Conservation (phyloP, 2,113 vertebrate genomes). For the Phasianus colchicus region DNA sequence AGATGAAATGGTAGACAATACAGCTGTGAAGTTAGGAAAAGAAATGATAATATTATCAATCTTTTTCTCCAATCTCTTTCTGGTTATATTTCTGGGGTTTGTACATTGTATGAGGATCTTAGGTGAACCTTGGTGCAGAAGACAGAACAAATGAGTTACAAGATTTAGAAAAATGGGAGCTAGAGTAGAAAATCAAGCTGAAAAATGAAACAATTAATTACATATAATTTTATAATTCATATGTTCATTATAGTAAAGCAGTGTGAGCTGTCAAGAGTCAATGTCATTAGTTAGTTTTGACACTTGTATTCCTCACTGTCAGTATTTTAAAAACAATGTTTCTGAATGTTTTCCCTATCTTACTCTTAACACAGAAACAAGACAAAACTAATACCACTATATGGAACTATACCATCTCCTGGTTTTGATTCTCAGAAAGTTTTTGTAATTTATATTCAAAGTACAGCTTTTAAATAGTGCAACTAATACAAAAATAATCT, state of each 20-base stretch:
- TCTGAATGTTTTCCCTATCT: background rate
- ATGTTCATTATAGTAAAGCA: background rate
- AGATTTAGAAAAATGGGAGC: background rate
- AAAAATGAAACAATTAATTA: background rate
- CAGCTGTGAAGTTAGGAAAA: background rate
- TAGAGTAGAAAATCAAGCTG: background rate
- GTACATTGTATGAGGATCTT: accelerated
- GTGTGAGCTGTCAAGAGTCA: background rate
- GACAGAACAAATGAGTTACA: background rate
- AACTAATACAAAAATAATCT: background rate
- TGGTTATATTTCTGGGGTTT: background rate
- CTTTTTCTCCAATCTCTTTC: background rate
- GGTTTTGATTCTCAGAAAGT: background rate
- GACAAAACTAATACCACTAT: background rate
- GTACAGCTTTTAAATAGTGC: background rate
- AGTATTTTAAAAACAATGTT: background rate
- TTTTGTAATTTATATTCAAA: background rate
- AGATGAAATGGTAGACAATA: background rate
- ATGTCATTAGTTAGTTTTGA: background rate
- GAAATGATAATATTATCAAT: background rate
- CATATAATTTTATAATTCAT: background rate
- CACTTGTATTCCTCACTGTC: background rate
- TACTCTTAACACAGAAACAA: background rate
- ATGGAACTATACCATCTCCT: background rate
- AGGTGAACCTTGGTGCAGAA: background rate